Percentiles rank a stretch among this genome's conserved stretches.
phyloP scores from a whole-genome alignment of 2,113 vertebrate species.

The Bostrychus sinensis region DNA sequence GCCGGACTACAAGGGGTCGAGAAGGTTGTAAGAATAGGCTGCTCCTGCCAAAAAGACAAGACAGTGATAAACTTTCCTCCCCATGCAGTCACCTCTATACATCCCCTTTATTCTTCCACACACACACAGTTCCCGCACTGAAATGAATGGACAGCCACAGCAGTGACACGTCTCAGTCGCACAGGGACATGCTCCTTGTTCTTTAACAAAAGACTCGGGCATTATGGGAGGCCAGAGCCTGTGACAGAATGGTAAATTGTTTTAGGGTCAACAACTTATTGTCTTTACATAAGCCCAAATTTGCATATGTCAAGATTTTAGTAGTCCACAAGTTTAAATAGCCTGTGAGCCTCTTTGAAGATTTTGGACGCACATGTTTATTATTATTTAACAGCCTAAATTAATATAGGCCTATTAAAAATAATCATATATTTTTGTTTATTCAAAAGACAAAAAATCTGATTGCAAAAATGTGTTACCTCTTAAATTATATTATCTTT shows the following conservation, averaged over 20 bases:
- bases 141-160: conserved; percentile 88
- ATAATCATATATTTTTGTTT: too few species aligned
- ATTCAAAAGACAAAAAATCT: not conserved
- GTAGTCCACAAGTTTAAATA: conserved; percentile 30
- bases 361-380: not conserved
- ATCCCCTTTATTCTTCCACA: conserved; percentile 50
- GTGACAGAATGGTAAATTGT: conserved; percentile 86
- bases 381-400: not conserved
- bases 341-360: conserved; percentile 7
- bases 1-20: conserved; percentile 77
- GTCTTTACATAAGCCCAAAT: conserved; percentile 67
- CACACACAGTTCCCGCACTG: conserved; percentile 58
- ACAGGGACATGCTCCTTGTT: conserved; percentile 77
- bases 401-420: too few species aligned
- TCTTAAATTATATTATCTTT: conserved; percentile 31
- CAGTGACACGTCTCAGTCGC: conserved; percentile 82
- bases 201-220: conserved; percentile 80
- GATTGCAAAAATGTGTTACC: conserved; percentile 38
- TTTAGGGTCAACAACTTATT: conserved; percentile 82
- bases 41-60: conserved; percentile 85
- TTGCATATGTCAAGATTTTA: conserved; percentile 47
- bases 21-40: conserved; percentile 78
- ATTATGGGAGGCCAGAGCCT: conserved; percentile 79
- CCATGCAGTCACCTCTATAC: conserved; percentile 77
- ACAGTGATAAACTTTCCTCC: conserved; percentile 90